Percentiles rank a stretch among this genome's conserved stretches.
Conservation (phyloP, 2,888 invertebrate genomes). For the Cheilosia soror region DNA sequence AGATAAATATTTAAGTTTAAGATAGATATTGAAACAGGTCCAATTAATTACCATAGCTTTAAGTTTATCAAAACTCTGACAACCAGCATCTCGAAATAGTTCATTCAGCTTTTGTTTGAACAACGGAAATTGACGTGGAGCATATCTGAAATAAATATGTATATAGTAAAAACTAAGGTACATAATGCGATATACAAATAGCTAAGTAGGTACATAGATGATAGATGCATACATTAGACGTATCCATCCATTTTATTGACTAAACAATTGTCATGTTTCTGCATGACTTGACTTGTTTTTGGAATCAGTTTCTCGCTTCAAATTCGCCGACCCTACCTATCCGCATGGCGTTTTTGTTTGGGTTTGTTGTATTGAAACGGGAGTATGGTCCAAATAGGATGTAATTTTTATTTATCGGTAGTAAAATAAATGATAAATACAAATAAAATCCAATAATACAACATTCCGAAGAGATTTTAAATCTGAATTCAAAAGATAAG, state of each 20-base stretch:
- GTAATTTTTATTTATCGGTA: too few species aligned
- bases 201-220: too few species aligned
- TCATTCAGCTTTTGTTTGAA: conserved; percentile 41
- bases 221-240: conserved; percentile 70
- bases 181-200: neutral
- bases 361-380: too few species aligned
- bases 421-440: too few species aligned
- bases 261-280: conserved; percentile 53
- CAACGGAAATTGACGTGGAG: conserved; percentile 24
- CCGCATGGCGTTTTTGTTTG: too few species aligned
- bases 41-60: conserved; percentile 29
- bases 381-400: too few species aligned
- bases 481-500: too few species aligned
- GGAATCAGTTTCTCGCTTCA: too few species aligned
- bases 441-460: too few species aligned
- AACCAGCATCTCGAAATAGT: conserved; percentile 26
- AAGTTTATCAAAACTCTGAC: neutral
- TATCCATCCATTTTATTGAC: conserved; percentile 78
- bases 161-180: neutral
- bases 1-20: neutral
- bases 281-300: too few species aligned
- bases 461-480: too few species aligned
- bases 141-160: conserved; percentile 38
- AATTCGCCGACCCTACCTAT: too few species aligned
- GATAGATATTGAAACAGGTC: neutral